These are phyloP conservation scores for Haemorhous mexicanus DNA, from an alignment of 2,113 vertebrate species.

Conservation along the genomic window DNA sequence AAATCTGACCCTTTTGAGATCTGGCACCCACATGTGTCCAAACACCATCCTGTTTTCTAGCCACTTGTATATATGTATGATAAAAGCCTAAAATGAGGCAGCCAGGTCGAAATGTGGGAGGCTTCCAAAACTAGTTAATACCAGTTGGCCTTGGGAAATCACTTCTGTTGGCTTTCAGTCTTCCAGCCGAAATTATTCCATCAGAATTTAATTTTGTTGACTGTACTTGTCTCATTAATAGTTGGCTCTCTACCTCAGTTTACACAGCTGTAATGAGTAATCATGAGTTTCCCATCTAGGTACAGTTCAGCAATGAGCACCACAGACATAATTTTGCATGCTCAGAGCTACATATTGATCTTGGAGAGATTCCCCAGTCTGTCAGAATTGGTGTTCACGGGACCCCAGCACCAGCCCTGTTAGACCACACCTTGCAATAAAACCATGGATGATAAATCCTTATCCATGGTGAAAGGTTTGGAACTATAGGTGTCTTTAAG, in stretches of 20 bases:
- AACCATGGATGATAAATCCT: background rate
- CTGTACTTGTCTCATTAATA: background rate
- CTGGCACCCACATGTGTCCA: background rate
- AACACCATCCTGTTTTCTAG: background rate
- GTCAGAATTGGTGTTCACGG: background rate
- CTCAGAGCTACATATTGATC: background rate
- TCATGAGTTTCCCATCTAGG: background rate
- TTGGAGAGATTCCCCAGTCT: background rate
- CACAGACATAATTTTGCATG: background rate
- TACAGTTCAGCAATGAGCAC: background rate
- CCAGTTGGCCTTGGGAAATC: background rate
- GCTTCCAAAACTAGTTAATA: background rate
- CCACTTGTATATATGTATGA: background rate
- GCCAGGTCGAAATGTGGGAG: background rate
- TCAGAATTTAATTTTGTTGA: constrained; percentile 1
- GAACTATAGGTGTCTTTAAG: background rate
- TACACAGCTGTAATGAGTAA: constrained; percentile 22
- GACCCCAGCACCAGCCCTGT: background rate
- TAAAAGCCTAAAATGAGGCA: background rate
- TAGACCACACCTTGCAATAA: background rate
- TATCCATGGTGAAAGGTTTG: background rate
- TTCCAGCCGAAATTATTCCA: background rate
- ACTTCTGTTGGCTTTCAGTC: background rate
- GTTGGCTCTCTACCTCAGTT: constrained; percentile 25
- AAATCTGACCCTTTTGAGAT: background rate